Evolutionary conservation across 1,140 invertebrate species (phyloP).

Genomic region (Myzus persicae): DNA sequence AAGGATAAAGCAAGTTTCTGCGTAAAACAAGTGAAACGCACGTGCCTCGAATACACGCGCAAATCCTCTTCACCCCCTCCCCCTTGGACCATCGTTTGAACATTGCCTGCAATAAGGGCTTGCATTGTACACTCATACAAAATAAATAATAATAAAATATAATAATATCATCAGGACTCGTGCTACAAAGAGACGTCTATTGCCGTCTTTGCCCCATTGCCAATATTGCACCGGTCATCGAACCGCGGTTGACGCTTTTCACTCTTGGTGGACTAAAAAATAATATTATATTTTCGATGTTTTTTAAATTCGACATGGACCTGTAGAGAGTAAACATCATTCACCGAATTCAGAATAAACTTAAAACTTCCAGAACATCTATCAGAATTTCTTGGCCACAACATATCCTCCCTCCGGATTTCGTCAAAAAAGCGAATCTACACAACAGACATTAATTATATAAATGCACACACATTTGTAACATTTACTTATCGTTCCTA

Average conservation of each 20-base stretch:
- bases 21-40: constrained; percentile 55
- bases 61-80: not conserved
- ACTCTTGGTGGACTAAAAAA: not conserved
- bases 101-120: not conserved
- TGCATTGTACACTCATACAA: not conserved
- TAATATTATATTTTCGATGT: not conserved
- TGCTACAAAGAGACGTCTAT: too few species aligned
- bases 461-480: too few species aligned
- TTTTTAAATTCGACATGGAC: not conserved
- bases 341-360: too few species aligned
- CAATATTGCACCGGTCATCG: not conserved
- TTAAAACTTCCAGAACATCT: too few species aligned
- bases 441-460: too few species aligned
- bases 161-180: not conserved
- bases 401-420: too few species aligned
- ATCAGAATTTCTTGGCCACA: too few species aligned
- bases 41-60: constrained; percentile 25
- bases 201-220: not conserved
- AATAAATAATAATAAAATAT: not conserved
- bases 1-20: constrained; percentile 25
- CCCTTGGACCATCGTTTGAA: not conserved
- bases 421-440: too few species aligned
- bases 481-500: too few species aligned
- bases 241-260: not conserved
- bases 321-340: too few species aligned